Evolutionary conservation across 2,888 invertebrate species (phyloP).

Genomic region (Scaeva pyrastri): DNA sequence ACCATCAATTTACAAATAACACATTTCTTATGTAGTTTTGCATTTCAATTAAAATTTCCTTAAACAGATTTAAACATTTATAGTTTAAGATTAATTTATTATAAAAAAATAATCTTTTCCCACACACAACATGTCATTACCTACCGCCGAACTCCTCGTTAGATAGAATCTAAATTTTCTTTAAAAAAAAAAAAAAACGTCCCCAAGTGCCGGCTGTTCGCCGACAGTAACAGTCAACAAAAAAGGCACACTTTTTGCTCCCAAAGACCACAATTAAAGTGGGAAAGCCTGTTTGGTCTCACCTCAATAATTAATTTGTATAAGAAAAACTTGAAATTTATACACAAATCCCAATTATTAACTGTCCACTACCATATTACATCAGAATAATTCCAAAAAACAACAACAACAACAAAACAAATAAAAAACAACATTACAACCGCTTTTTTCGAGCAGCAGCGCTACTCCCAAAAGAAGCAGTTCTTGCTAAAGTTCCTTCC

Average conservation of each 20-base stretch:
- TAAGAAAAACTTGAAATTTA: constrained; percentile 27
- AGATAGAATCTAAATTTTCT: background rate
- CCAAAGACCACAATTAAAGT: constrained; percentile 12
- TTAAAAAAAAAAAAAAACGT: constrained; percentile 21
- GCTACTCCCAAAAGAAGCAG: constrained; percentile 61
- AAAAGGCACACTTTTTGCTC: constrained; percentile 29
- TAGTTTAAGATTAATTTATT: constrained; percentile 32
- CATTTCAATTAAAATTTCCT: constrained; percentile 62
- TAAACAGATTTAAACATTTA: constrained; percentile 61
- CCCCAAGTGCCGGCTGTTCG: constrained; percentile 35
- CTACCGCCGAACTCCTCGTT: background rate
- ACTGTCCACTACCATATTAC: constrained; percentile 59
- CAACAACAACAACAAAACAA: constrained; percentile 12
- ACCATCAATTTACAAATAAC: constrained; percentile 41
- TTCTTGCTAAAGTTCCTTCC: constrained; percentile 73
- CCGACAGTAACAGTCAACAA: background rate
- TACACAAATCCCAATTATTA: constrained; percentile 30
- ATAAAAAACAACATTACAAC: constrained; percentile 32
- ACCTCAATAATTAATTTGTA: constrained; percentile 50
- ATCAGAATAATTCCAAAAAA: constrained; percentile 50
- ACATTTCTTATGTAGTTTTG: constrained; percentile 15
- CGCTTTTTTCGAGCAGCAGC: too few relatives aligned
- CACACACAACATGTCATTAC: constrained; percentile 23
- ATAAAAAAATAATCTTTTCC: constrained; percentile 55
- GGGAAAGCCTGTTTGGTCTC: constrained; percentile 60